phyloP scores from a whole-genome alignment of 2,113 vertebrate species.

The Ceyx margarethae region DNA sequence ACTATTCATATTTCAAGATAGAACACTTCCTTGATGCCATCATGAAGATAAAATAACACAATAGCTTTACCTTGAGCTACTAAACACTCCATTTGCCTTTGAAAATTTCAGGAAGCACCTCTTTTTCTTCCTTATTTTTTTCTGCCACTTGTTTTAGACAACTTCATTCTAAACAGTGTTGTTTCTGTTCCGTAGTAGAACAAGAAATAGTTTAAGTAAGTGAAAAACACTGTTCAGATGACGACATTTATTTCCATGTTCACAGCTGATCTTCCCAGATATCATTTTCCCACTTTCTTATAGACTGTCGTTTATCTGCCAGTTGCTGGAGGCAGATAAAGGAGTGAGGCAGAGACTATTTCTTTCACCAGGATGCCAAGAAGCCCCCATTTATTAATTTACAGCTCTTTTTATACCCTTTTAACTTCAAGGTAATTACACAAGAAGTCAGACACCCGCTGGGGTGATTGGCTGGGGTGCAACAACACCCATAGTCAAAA shows the following conservation, averaged over 20 bases:
- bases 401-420: too few species aligned
- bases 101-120: background rate
- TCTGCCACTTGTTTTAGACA: background rate
- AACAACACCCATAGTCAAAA: too few species aligned
- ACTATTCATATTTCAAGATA: background rate
- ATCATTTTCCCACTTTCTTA: background rate
- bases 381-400: too few species aligned
- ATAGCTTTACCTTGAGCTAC: background rate
- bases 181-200: background rate
- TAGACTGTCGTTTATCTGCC: too few species aligned
- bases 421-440: too few species aligned
- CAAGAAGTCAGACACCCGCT: too few species aligned
- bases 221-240: background rate
- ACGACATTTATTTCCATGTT: background rate
- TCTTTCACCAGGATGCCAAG: too few species aligned
- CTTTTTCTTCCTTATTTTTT: rapidly evolving
- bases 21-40: background rate
- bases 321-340: too few species aligned
- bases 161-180: background rate
- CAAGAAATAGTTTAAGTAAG: background rate
- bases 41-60: background rate
- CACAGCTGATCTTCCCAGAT: background rate
- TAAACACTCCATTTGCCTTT: background rate
- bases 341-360: too few species aligned
- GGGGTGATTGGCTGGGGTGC: too few species aligned